A percentile compares a stretch with the other conserved stretches of the same genome.
These are phyloP conservation scores for Periophthalmus modestus DNA, from an alignment of 2,113 vertebrate species.

Conservation along the genomic window DNA sequence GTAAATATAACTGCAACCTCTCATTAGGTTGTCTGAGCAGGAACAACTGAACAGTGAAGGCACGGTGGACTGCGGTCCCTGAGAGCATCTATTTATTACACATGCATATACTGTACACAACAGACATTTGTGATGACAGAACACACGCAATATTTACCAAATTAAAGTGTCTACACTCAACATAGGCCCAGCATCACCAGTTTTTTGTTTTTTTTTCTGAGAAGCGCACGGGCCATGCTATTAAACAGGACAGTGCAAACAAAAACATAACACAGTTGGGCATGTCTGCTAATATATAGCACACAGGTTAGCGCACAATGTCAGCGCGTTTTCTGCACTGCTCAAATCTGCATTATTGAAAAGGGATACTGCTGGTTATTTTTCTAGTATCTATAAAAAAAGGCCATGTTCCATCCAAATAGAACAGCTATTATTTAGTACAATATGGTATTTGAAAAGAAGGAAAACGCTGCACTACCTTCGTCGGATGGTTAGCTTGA, in stretches of 20 bases:
- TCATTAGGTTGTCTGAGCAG: neutral
- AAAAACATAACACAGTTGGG: neutral
- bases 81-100: neutral
- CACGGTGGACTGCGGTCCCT: neutral
- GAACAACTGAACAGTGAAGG: neutral
- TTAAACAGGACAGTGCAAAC: neutral
- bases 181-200: neutral
- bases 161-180: neutral
- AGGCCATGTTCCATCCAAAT: neutral
- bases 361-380: neutral
- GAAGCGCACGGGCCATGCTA: neutral
- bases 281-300: constrained; percentile 40
- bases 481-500: constrained; percentile 45
- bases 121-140: neutral
- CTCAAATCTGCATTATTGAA: neutral
- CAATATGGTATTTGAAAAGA: neutral
- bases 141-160: neutral
- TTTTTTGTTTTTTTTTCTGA: neutral
- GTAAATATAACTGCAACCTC: constrained; percentile 10
- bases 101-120: neutral
- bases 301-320: constrained; percentile 44
- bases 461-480: constrained; percentile 39
- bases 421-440: neutral
- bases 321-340: constrained; percentile 21
- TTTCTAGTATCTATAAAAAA: neutral